Evolutionary conservation across 2,888 invertebrate genomes (phyloP).

Genomic region (Meloe dianella): DNA sequence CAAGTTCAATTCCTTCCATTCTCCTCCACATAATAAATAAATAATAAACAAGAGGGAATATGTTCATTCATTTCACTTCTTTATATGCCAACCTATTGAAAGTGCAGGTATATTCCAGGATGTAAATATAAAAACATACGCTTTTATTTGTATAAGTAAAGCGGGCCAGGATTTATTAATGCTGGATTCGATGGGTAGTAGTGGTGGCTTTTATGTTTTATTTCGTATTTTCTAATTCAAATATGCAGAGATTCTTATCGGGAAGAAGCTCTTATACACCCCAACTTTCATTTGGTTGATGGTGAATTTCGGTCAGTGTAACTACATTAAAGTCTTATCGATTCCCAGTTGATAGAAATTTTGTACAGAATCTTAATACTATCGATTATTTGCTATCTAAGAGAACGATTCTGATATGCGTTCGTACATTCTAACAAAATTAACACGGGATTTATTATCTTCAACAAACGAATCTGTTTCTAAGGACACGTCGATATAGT

Average conservation of each 20-base stretch:
- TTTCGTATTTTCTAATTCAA: not conserved
- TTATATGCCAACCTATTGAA: slow-evolving; percentile 1
- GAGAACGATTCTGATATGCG: no score
- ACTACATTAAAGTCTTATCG: not conserved
- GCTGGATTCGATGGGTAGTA: not conserved
- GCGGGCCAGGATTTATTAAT: not conserved
- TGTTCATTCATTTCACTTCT: not conserved
- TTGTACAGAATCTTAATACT: not conserved
- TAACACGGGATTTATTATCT: not conserved
- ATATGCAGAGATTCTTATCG: slow-evolving; percentile 7
- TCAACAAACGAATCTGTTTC: no score
- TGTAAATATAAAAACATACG: not conserved
- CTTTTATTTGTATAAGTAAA: not conserved
- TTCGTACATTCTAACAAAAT: not conserved
- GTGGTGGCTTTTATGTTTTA: not conserved
- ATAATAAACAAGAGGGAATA: not conserved
- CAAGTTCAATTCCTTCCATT: not conserved
- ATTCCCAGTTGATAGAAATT: not conserved
- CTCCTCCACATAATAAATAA: not conserved
- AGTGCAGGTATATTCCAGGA: not conserved
- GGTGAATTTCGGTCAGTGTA: no score
- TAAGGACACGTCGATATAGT: no score
- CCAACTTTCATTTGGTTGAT: no score
- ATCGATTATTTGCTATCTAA: not conserved
- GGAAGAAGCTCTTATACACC: no score